Base-by-base conservation (phyloP, 2,113 vertebrate species). In the Poeciliopsis occidentalis region DNA sequence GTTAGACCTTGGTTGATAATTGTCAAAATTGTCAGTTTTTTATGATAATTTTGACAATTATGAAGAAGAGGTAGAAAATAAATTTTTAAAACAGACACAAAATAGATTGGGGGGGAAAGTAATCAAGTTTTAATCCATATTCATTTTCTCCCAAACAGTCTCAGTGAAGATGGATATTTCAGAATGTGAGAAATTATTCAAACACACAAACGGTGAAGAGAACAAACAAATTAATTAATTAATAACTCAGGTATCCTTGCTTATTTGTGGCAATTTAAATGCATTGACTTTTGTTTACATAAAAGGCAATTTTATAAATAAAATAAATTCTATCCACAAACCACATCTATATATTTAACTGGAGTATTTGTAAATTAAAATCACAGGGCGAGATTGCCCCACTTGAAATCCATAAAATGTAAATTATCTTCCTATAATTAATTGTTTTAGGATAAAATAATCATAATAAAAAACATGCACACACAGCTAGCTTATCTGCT, bases 91-190 rank as follows among this genome's bases (percentile, higher is more conserved):
- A 37, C 22, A 64, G n/a, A 47, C 17, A 29, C 13, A 39, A 15
- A 12, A 0, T 27, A 5, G 12, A 24, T 44, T 61, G 30, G 11
- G 32, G 62, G 7, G 39, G 32, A 41, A 61, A 44, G 41, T 66
- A 26, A 26, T 4, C 11, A 26, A 7, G 67, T 37, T 84, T 66
- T 69, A 77, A 61, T 71, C 26, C 10, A 67, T 2, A 51, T 72
- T 24, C 37, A 71, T 31, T 32, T 4, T 47, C 17, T 17, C 5
- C 24, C 24, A 57, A 67, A 7, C 30, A 8, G 69, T 70, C 68
- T 47, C 44, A 19, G 44, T 39, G 27, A 19, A 6, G 0, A 61
- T 4, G 47, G 26, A 39, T 41, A 67, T 12, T 19, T 13, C 27
- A 71, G 31, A 57, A 64, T 13, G 19, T 63, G 30, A 78, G 30